A percentile compares a stretch with the other conserved stretches of the same genome.
Conservation (phyloP, 2,888 invertebrate genomes). For the Dryococelus australis region DNA sequence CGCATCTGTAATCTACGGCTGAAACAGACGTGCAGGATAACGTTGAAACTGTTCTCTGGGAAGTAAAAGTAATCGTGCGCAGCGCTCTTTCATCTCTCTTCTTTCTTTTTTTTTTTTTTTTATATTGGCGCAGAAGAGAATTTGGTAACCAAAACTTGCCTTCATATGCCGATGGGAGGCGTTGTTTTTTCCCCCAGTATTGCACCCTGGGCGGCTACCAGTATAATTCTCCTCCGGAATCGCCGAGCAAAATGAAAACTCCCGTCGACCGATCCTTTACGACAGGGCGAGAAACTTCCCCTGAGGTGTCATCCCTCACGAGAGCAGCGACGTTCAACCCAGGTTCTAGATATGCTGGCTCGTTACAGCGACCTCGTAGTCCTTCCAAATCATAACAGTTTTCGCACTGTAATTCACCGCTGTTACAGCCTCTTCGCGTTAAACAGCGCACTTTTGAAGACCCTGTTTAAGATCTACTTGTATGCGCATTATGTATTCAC, state of each 20-base stretch:
- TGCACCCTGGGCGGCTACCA: background rate
- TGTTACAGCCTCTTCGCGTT: no score
- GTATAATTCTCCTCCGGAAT: background rate
- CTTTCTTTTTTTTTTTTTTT: background rate
- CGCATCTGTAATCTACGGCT: no score
- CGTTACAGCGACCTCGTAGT: background rate
- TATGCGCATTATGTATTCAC: no score
- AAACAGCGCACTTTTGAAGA: no score
- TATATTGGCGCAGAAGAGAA: background rate
- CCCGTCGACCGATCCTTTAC: background rate
- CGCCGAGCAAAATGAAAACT: conserved; percentile 3
- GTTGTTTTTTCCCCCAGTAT: background rate
- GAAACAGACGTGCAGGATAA: no score
- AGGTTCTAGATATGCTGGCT: background rate
- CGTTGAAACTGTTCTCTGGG: background rate
- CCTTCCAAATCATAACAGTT: no score
- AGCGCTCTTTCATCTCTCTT: background rate
- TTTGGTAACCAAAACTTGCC: conserved; percentile 8
- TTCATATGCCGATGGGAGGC: background rate
- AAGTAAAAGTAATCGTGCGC: background rate
- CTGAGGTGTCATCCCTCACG: background rate
- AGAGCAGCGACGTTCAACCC: background rate
- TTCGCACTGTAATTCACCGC: no score
- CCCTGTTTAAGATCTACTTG: no score
- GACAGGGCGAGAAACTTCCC: background rate